These are phyloP conservation scores for Drosophila fuyamai DNA, from an alignment of 1,140 invertebrate genomes.

Conservation along the genomic window DNA sequence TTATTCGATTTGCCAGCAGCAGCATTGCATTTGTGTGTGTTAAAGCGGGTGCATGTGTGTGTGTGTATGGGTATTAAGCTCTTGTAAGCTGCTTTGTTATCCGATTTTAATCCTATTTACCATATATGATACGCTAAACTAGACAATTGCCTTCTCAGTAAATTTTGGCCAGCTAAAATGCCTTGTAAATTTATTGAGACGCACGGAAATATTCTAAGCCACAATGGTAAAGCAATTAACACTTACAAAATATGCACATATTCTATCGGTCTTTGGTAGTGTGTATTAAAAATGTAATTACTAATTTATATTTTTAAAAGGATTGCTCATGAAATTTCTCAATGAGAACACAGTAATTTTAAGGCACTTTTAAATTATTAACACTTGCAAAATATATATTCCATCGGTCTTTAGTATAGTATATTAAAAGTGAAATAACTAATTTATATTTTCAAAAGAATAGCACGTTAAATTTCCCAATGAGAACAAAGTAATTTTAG, in stretches of 20 bases:
- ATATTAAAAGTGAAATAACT: too few species aligned
- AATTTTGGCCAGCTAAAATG: neutral
- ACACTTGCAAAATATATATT: too few species aligned
- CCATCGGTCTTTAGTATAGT: too few species aligned
- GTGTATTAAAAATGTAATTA: neutral
- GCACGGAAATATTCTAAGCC: neutral
- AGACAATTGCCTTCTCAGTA: slow-evolving; percentile 1
- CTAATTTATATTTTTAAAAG: neutral
- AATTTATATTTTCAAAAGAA: too few species aligned
- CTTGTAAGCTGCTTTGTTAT: slow-evolving; percentile 13
- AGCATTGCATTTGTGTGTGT: slow-evolving; percentile 16
- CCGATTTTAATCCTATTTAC: slow-evolving; percentile 6
- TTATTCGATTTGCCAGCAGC: slow-evolving; percentile 29
- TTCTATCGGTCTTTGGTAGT: too few species aligned
- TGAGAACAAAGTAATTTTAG: too few species aligned
- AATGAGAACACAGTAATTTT: too few species aligned
- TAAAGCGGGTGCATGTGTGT: neutral
- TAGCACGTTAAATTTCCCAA: too few species aligned
- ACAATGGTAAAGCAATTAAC: neutral
- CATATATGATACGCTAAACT: neutral
- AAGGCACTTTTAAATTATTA: neutral
- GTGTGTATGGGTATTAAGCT: slow-evolving; percentile 8
- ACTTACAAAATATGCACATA: neutral
- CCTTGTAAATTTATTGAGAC: neutral
- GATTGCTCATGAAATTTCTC: too few species aligned